These are phyloP conservation scores for Ceramica pisi DNA, from an alignment of 2,888 invertebrate species.

Conservation along the genomic window DNA sequence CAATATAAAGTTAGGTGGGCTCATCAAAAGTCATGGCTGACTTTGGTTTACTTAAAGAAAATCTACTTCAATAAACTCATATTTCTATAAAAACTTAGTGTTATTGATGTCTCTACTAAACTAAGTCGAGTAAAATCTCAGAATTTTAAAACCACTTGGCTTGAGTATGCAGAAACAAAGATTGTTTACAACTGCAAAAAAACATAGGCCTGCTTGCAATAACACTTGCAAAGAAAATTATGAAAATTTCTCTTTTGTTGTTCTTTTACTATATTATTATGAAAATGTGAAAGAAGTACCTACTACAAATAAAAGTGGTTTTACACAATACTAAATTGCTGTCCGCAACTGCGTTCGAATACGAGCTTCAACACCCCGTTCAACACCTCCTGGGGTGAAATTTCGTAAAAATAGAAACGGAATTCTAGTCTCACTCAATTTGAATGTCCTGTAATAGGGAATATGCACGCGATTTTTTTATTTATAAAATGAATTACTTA, in stretches of 20 bases:
- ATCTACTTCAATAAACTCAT: not conserved
- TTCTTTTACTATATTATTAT: not conserved
- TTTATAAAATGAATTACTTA: too few species aligned
- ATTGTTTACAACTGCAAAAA: not conserved
- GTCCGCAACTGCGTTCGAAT: not conserved
- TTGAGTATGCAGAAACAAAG: constrained; percentile 1
- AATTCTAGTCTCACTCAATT: constrained; percentile 4
- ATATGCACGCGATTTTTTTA: too few species aligned
- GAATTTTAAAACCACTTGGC: not conserved
- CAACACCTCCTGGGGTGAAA: not conserved
- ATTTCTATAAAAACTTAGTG: not conserved
- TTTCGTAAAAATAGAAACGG: not conserved
- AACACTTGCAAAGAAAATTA: not conserved
- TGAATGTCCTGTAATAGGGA: not conserved
- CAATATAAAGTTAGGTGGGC: too few species aligned
- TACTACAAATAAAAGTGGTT: not conserved
- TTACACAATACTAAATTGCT: not conserved
- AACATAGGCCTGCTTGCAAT: constrained; percentile 5
- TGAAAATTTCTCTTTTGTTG: not conserved
- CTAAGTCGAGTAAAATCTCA: not conserved
- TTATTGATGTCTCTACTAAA: not conserved
- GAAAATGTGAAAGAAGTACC: not conserved
- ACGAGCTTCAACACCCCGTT: not conserved
- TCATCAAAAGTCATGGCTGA: too few species aligned
- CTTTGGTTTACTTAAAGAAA: too few species aligned